Conservation (phyloP, 2,888 invertebrate species). For the Nomada goodeniana region DNA sequence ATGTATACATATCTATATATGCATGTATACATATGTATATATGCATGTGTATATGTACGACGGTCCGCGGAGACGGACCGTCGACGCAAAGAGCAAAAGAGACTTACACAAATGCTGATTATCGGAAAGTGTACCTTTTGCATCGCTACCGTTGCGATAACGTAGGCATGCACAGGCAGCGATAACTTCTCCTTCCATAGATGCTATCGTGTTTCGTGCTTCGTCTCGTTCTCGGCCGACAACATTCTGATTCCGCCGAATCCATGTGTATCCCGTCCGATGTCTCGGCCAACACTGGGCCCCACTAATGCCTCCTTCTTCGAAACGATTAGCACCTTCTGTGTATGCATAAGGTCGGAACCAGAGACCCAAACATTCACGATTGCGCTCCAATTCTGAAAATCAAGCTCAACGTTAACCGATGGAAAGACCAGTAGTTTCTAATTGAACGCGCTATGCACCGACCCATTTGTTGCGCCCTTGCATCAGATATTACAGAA, state of each 20-base stretch:
- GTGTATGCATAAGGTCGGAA: no score
- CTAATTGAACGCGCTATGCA: no score
- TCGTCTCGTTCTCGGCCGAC: background rate
- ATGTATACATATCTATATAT: background rate
- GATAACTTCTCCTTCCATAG: constrained; percentile 33
- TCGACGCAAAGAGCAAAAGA: constrained; percentile 50
- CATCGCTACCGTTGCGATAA: constrained; percentile 49
- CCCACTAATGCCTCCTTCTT: background rate
- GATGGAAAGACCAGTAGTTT: no score
- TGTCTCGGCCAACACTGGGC: background rate
- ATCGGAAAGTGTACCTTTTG: constrained; percentile 53
- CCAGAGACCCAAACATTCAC: no score
- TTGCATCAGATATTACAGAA: no score
- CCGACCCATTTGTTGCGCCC: no score
- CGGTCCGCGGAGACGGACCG: constrained; percentile 28
- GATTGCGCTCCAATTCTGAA: no score
- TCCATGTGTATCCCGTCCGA: background rate
- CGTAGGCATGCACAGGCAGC: constrained; percentile 30
- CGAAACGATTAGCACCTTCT: no score
- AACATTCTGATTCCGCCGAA: background rate
- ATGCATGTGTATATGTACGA: constrained; percentile 1
- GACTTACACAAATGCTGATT: constrained; percentile 55
- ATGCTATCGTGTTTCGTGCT: constrained; percentile 26
- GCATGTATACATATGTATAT: no score
- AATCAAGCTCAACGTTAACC: no score